A percentile compares a stretch with the other conserved stretches of the same genome.
phyloP scores from a whole-genome alignment of 2,113 vertebrate genomes.

The Mellivora capensis region DNA sequence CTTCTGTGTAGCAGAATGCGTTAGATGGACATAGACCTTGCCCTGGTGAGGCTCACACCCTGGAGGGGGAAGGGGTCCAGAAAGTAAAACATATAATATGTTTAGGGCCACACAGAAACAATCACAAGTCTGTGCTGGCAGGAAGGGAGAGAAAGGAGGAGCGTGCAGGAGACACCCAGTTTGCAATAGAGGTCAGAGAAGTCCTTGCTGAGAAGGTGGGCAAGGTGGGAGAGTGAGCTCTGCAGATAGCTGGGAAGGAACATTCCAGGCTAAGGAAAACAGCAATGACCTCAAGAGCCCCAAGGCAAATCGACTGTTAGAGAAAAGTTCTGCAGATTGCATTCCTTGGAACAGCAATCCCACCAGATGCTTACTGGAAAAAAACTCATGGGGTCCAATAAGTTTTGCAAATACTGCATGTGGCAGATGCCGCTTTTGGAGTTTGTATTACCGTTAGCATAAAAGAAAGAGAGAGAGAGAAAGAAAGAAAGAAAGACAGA shows the following conservation, averaged over 20 bases:
- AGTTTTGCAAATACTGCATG: rapidly evolving
- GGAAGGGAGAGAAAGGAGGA: no score
- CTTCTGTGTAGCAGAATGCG: no score
- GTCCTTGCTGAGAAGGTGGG: no score
- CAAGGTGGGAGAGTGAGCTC: rapidly evolving
- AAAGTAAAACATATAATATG: not conserved
- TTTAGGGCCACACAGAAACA: not conserved
- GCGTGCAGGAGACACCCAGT: rapidly evolving
- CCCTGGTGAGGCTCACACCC: not conserved
- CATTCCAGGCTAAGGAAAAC: not conserved
- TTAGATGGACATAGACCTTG: not conserved
- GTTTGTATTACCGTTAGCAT: not conserved
- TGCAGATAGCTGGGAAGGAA: not conserved
- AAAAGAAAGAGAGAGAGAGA: no score
- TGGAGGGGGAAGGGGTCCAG: not conserved
- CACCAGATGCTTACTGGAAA: not conserved
- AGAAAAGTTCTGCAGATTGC: not conserved
- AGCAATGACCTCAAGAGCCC: not conserved
- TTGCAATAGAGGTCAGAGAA: rapidly evolving
- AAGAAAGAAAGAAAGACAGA: not conserved
- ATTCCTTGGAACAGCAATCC: not conserved
- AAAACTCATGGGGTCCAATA: rapidly evolving
- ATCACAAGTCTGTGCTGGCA: rapidly evolving
- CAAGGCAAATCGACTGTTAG: rapidly evolving
- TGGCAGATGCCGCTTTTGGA: rapidly evolving